These are phyloP conservation scores for Nothoprocta pentlandii DNA, from an alignment of 2,113 vertebrate species.

Conservation along the genomic window DNA sequence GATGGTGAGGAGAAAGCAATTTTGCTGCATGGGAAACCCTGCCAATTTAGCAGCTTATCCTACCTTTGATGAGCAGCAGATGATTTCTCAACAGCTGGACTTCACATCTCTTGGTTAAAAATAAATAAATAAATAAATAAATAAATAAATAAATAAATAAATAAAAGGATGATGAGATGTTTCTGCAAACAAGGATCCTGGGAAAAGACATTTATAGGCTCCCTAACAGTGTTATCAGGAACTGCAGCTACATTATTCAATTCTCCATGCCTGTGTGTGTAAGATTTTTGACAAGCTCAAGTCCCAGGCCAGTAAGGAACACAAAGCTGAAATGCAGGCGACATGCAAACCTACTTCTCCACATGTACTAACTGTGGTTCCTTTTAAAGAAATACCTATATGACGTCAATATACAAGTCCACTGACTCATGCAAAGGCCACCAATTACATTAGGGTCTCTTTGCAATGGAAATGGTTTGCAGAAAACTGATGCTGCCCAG, in stretches of 20 bases:
- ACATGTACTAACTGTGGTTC: background rate
- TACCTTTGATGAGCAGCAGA: background rate
- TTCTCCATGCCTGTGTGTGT: background rate
- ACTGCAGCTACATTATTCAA: background rate
- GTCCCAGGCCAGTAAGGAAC: background rate
- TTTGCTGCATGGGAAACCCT: background rate
- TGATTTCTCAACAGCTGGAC: background rate
- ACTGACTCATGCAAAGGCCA: fast-evolving
- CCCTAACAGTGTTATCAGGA: background rate
- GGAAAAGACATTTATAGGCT: background rate
- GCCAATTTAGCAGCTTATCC: background rate
- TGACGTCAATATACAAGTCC: background rate
- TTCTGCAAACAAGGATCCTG: background rate
- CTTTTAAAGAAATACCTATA: background rate
- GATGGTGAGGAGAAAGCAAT: background rate
- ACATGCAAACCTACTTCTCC: background rate
- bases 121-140: background rate
- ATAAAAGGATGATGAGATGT: background rate
- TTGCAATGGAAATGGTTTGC: background rate
- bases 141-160: background rate
- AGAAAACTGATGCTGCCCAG: background rate
- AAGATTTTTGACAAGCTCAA: slow-evolving; percentile 4
- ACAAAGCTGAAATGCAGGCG: background rate
- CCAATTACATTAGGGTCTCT: fast-evolving
- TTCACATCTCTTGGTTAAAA: background rate